A percentile compares a stretch with the other conserved stretches of the same genome.
Evolutionary conservation across 2,888 invertebrate species (phyloP).

Genomic region (Ophraella communa): DNA sequence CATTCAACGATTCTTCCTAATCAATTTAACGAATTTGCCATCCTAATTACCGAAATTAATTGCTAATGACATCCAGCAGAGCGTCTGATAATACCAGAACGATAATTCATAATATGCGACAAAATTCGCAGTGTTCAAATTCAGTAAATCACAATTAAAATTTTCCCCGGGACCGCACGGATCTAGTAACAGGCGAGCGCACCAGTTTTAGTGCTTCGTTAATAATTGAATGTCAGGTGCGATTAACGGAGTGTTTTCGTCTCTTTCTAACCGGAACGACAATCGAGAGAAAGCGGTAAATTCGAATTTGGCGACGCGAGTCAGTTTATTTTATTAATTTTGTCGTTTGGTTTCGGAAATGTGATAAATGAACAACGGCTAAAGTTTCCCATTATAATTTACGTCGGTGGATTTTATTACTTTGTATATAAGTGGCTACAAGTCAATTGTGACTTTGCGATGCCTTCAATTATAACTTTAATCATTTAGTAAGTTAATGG

Average conservation of each 20-base stretch:
- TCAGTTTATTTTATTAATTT: background rate
- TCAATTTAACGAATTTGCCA: constrained; percentile 11
- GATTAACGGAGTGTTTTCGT: constrained; percentile 54
- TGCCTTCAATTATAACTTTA: too few relatives aligned
- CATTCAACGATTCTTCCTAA: background rate
- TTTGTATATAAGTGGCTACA: too few relatives aligned
- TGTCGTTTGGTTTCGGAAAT: background rate
- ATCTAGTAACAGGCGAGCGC: constrained; percentile 46
- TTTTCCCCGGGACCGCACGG: constrained; percentile 50
- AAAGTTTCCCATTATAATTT: too few relatives aligned
- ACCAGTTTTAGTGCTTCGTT: constrained; percentile 54
- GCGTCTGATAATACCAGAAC: constrained; percentile 40
- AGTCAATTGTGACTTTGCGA: too few relatives aligned
- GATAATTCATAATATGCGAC: constrained; percentile 56
- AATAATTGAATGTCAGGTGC: constrained; percentile 59
- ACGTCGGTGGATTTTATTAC: too few relatives aligned
- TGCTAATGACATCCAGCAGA: constrained; percentile 22
- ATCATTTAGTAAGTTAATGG: too few relatives aligned
- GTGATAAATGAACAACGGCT: background rate
- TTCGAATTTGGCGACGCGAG: constrained; percentile 40
- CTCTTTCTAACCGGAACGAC: constrained; percentile 35
- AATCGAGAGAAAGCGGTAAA: constrained; percentile 47
- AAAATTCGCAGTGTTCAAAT: constrained; percentile 49
- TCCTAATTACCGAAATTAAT: constrained; percentile 16
- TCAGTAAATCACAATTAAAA: constrained; percentile 59